Percentiles rank a stretch among this genome's conserved stretches.
Evolutionary conservation across 2,113 vertebrate species (phyloP).

Genomic region (Ibidorhyncha struthersii): DNA sequence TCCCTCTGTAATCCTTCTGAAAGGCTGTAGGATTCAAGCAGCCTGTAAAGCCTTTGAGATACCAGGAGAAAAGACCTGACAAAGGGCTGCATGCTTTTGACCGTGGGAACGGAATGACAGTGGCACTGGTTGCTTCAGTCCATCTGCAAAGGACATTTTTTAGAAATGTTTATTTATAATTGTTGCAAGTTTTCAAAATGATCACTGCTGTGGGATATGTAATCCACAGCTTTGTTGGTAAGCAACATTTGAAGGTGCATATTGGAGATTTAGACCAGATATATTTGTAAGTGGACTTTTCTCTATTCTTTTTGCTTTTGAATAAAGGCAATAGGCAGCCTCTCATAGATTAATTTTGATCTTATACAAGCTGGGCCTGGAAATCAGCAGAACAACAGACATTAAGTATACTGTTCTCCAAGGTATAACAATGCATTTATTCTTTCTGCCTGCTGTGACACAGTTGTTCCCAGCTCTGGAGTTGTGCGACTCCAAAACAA

Average conservation of each 20-base stretch:
- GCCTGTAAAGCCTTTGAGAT: background rate
- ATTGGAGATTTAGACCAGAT: background rate
- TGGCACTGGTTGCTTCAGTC: background rate
- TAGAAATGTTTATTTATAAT: background rate
- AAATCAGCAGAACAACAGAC: background rate
- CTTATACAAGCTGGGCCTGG: background rate
- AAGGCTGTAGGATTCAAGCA: background rate
- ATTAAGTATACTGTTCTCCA: background rate
- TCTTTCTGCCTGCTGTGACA: background rate
- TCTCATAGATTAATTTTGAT: background rate
- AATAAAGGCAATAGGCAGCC: background rate
- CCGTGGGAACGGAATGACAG: background rate
- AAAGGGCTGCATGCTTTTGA: background rate
- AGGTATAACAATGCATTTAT: background rate
- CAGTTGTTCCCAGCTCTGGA: background rate
- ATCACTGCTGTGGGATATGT: rapidly evolving
- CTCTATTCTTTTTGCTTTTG: background rate
- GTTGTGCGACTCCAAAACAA: background rate
- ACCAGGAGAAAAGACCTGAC: background rate
- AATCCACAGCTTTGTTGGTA: background rate
- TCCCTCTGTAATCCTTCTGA: background rate
- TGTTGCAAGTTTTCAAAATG: background rate
- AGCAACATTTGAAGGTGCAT: background rate
- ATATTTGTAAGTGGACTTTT: background rate
- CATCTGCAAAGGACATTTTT: rapidly evolving